phyloP scores from a whole-genome alignment of 1,140 invertebrate species.

The Saccostrea glomerata region DNA sequence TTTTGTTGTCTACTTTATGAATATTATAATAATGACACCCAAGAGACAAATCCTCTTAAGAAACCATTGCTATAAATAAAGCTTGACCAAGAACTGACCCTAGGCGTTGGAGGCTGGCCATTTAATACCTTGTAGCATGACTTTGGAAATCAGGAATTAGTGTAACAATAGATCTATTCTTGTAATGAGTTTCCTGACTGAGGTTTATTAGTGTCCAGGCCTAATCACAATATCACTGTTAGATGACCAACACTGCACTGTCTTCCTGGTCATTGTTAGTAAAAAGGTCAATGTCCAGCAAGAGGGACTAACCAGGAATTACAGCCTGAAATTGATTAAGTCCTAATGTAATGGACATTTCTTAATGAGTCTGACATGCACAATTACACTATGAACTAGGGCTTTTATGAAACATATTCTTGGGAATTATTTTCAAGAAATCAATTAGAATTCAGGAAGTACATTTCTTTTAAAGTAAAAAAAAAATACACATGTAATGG shows the following conservation, averaged over 20 bases:
- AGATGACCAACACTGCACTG: background rate
- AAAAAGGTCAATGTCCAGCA: background rate
- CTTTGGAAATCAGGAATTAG: too few relatives aligned
- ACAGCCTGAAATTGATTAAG: background rate
- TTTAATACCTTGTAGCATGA: background rate
- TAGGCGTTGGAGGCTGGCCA: background rate
- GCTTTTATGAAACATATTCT: background rate
- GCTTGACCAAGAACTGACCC: conserved; percentile 7
- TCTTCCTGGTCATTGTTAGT: background rate
- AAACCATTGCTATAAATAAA: background rate
- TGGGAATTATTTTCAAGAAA: background rate
- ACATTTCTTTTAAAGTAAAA: background rate
- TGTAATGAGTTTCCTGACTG: background rate
- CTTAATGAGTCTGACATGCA: background rate
- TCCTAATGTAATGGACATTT: background rate
- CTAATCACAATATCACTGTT: background rate
- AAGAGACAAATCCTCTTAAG: background rate
- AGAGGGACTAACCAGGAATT: background rate
- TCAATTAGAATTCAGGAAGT: background rate
- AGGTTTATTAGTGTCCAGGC: background rate
- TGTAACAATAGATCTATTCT: background rate
- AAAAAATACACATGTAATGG: background rate
- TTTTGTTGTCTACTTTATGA: background rate
- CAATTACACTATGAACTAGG: background rate
- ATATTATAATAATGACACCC: background rate